Conservation (phyloP, 1,140 invertebrate genomes). For the Acyrthosiphon pisum region DNA sequence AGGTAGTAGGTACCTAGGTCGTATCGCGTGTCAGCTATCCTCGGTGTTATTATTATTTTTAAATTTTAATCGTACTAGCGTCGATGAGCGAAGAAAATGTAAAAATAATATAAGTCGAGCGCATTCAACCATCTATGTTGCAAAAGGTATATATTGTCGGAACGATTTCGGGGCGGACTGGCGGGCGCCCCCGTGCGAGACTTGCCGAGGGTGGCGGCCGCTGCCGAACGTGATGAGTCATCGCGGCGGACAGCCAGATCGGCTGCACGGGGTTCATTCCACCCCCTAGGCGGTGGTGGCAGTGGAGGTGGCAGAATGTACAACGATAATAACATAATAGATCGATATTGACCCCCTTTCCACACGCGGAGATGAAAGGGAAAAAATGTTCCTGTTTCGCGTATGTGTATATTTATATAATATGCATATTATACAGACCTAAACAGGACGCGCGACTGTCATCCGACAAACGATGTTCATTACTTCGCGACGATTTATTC, state of each 20-base stretch:
- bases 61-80: background rate
- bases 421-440: background rate
- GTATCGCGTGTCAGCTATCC: background rate
- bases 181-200: background rate
- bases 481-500: conserved; percentile 2
- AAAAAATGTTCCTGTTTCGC: background rate
- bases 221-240: conserved; percentile 22
- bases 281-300: background rate
- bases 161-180: background rate
- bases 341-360: conserved; percentile 31
- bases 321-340: conserved; percentile 48
- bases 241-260: background rate
- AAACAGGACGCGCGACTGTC: background rate
- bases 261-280: background rate
- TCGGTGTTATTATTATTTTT: background rate
- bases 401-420: background rate
- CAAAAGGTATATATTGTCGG: background rate
- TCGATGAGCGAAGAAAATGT: background rate
- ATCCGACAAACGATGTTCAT: conserved; percentile 4
- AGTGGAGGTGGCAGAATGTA: background rate
- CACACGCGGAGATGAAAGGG: background rate
- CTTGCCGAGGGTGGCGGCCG: background rate
- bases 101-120: background rate
- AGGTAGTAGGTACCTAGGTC: background rate
- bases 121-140: background rate